Evolutionary conservation across 2,888 invertebrate genomes (phyloP).

Genomic region (Caenorhabditis zanzibari): DNA sequence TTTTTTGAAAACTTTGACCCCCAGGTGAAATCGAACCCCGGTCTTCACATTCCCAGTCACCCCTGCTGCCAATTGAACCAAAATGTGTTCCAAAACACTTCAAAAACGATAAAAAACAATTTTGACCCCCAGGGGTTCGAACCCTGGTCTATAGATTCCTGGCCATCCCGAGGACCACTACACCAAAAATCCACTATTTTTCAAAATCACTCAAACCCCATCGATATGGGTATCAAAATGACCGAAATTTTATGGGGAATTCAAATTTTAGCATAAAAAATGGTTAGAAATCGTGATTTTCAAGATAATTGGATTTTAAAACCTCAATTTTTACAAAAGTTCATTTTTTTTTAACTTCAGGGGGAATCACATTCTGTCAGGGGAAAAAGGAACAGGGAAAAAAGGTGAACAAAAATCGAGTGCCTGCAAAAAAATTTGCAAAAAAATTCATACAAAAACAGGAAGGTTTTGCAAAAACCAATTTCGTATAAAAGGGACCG

Average conservation of each 20-base stretch:
- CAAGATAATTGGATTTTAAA: neutral
- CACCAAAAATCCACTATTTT: neutral
- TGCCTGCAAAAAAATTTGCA: no score
- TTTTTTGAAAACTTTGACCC: neutral
- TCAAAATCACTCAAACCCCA: neutral
- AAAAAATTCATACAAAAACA: no score
- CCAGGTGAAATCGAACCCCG: neutral
- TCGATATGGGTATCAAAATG: slow-evolving; percentile 4
- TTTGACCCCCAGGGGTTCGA: neutral
- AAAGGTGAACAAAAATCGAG: no score
- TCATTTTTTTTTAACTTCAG: no score
- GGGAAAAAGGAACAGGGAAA: no score
- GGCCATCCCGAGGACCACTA: neutral
- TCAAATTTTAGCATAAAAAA: neutral
- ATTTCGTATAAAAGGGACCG: no score
- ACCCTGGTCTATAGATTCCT: neutral
- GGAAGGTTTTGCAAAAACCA: no score
- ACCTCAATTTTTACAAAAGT: no score
- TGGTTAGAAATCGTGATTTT: neutral
- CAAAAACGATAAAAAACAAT: neutral
- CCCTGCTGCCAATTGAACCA: no score
- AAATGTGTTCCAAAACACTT: no score
- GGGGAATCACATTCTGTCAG: no score
- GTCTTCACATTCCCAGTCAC: no score
- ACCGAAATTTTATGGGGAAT: neutral